phyloP scores from a whole-genome alignment of 2,113 vertebrate genomes.

The Hylia prasina region DNA sequence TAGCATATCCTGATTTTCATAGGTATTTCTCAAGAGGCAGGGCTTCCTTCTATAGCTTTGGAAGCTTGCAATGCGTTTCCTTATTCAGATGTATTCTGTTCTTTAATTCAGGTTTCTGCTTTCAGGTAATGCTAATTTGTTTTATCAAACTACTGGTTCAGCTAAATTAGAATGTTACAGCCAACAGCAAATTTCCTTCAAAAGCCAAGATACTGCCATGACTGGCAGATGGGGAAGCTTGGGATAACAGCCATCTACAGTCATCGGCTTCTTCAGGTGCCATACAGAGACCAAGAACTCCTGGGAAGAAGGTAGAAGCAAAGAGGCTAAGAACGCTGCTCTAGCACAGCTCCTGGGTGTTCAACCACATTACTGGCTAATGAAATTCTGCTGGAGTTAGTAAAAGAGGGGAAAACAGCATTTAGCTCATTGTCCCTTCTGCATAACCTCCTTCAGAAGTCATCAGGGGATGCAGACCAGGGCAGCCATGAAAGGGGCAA shows the following conservation, averaged over 20 bases:
- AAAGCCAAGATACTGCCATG: neutral
- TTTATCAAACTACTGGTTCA: neutral
- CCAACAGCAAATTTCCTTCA: neutral
- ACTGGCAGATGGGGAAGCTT: neutral
- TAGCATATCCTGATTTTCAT: neutral
- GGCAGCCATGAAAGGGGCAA: neutral
- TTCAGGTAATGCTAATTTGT: neutral
- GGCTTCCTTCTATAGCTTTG: neutral
- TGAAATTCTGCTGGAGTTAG: neutral
- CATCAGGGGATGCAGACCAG: neutral
- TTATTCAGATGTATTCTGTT: neutral
- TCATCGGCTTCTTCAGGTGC: neutral
- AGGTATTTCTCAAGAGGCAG: neutral
- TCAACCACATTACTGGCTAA: neutral
- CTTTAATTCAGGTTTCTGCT: neutral
- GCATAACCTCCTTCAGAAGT: neutral
- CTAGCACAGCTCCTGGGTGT: neutral
- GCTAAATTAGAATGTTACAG: neutral
- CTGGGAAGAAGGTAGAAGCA: accelerated
- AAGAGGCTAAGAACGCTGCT: neutral
- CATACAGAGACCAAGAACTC: neutral
- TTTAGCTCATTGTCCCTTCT: neutral
- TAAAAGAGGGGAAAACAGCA: neutral
- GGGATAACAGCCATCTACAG: neutral
- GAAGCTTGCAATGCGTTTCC: neutral